phyloP scores from a whole-genome alignment of 2,888 invertebrate genomes.

The Clanis bilineata region DNA sequence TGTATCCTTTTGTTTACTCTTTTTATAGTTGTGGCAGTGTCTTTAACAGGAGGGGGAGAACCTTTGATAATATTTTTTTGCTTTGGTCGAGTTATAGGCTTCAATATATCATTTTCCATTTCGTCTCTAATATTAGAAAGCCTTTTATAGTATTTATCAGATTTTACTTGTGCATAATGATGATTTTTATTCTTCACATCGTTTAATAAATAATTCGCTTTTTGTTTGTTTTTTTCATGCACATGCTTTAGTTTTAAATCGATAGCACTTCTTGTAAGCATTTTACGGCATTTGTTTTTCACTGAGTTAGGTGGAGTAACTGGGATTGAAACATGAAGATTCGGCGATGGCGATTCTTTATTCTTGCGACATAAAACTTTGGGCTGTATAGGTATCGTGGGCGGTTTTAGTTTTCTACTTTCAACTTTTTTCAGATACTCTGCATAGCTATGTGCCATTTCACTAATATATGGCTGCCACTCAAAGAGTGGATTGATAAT shows the following conservation, averaged over 20 bases:
- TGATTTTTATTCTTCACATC: slow-evolving; percentile 51
- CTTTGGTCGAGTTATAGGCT: slow-evolving; percentile 38
- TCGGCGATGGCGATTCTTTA: slow-evolving; percentile 30
- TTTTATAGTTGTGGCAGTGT: slow-evolving; percentile 75
- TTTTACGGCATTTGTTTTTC: slow-evolving; percentile 44
- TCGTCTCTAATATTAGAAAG: slow-evolving; percentile 47
- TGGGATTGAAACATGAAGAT: slow-evolving; percentile 31
- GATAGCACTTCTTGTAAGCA: slow-evolving; percentile 63
- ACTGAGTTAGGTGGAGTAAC: slow-evolving; percentile 55
- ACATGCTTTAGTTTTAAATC: slow-evolving; percentile 58
- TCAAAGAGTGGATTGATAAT: slow-evolving; percentile 73
- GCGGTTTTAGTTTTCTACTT: slow-evolving; percentile 51
- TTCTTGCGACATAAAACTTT: slow-evolving; percentile 59
- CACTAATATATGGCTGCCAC: slow-evolving; percentile 71
- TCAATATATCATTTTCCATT: slow-evolving; percentile 40
- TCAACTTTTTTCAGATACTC: slow-evolving; percentile 58
- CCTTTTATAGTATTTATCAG: slow-evolving; percentile 48
- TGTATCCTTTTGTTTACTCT: slow-evolving; percentile 76
- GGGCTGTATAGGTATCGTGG: slow-evolving; percentile 59
- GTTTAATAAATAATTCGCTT: slow-evolving; percentile 53
- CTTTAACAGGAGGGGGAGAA: slow-evolving; percentile 55
- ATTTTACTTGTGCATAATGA: slow-evolving; percentile 55
- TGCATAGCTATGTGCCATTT: slow-evolving; percentile 64
- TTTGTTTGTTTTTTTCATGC: slow-evolving; percentile 63
- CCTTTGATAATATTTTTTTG: slow-evolving; percentile 33